Conservation (phyloP, 2,113 vertebrate genomes). For the Gracilinanus agilis region DNA sequence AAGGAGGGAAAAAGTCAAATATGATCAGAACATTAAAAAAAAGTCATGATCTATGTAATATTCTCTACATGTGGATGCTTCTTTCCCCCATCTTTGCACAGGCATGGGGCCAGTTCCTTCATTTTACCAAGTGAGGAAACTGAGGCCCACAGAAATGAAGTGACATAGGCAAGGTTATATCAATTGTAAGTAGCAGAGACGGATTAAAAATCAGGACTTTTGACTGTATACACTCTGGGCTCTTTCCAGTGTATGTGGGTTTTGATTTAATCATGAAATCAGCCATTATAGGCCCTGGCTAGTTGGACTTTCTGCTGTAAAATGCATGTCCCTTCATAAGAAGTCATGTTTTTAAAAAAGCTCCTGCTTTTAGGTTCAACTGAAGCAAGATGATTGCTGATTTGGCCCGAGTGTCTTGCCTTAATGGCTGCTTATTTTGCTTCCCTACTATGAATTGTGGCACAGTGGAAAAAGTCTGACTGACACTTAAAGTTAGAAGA, state of each 20-base stretch:
- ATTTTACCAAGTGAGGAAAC: not conserved
- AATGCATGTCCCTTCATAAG: not conserved
- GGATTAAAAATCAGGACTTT: not conserved
- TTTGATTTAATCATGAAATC: not conserved
- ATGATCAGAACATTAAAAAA: not conserved
- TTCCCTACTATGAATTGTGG: not conserved
- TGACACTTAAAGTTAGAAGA: not conserved
- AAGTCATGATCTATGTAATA: not conserved
- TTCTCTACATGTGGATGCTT: not conserved
- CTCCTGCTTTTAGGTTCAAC: not conserved
- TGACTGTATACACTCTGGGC: not conserved
- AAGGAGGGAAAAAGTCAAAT: too few species aligned
- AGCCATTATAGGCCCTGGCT: not conserved
- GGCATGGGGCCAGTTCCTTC: not conserved
- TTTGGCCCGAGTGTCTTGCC: not conserved
- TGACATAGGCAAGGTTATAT: not conserved
- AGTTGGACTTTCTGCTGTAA: not conserved
- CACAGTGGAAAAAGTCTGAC: not conserved
- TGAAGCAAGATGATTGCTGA: not conserved
- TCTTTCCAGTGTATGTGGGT: not conserved
- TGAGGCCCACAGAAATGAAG: not conserved
- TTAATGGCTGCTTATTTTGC: not conserved
- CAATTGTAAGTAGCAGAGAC: not conserved
- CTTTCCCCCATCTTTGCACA: not conserved
- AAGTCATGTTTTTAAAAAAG: not conserved